phyloP scores from a whole-genome alignment of 2,113 vertebrate species.

The cat (Felis catus) region F.catus_Fca126_mat1.0 CM031423.1:80546501-80547000 shows the following conservation, averaged over 20 bases:
- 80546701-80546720: constrained; percentile 29
- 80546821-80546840: neutral
- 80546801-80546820: neutral
- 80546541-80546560: neutral
- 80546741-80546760: constrained; percentile 26
- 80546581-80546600: neutral
- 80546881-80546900: no score
- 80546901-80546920: no score
- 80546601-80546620: neutral
- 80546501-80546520: neutral
- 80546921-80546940: no score
- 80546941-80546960: no score
- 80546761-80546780: constrained; percentile 35
- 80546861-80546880: no score
- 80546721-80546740: constrained; percentile 10
- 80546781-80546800: neutral
- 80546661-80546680: neutral
- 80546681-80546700: neutral
- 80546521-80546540: neutral
- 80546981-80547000: no score
- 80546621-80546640: neutral
- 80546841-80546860: no score
- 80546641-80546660: constrained; percentile 15
- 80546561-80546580: neutral
- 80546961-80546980: no score